Evolutionary conservation across 2,888 invertebrate species (phyloP), one percentile per base, ranked within the genome.

Genomic region (Spatulosminthurus flaviceps): DNA sequence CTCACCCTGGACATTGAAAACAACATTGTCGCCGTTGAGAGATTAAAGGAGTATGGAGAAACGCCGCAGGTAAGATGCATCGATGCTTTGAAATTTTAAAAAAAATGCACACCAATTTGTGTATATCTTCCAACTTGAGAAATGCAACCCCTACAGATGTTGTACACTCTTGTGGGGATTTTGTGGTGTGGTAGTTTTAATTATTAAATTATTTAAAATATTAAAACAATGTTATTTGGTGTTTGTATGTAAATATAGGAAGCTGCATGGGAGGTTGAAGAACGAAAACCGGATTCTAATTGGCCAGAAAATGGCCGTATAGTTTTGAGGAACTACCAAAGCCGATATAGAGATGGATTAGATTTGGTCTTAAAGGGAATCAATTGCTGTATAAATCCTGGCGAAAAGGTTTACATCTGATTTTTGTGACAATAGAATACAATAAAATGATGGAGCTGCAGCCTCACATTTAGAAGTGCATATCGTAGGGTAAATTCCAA

Each of bases 31-130:
- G 95, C 97, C 1, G 97, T 98, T 0, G 98, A 98, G 88, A 92
- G 98, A 87, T 95, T 98, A 86, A 96, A 97, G 87, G 98, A 98
- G 87, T 98, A 98, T 87, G 93, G 94, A 0, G 96, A 95, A 87
- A 93, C 94, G 0, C 90, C 92, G 75, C 94, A 93, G 87, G 91
- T 90, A 84, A 86, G 86, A 60, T 64, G 16, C n/a, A n/a, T n/a
- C n/a, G n/a, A n/a, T n/a, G n/a, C n/a, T n/a, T n/a, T n/a, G n/a
- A n/a, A n/a, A n/a, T n/a, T n/a, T n/a, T n/a, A n/a, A n/a, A n/a
- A n/a, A n/a, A n/a, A n/a, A 26, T 4, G 64, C 4, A 64, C 41
- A 41, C 13, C 7, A 13, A n/a, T 61, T 13, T 61, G n/a, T 21
- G n/a, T 61, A n/a, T 61, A 22, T 61, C 22, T 19, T 61, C 7